Evolutionary conservation across 2,888 invertebrate genomes (phyloP).

Genomic region (Pyralis farinalis): DNA sequence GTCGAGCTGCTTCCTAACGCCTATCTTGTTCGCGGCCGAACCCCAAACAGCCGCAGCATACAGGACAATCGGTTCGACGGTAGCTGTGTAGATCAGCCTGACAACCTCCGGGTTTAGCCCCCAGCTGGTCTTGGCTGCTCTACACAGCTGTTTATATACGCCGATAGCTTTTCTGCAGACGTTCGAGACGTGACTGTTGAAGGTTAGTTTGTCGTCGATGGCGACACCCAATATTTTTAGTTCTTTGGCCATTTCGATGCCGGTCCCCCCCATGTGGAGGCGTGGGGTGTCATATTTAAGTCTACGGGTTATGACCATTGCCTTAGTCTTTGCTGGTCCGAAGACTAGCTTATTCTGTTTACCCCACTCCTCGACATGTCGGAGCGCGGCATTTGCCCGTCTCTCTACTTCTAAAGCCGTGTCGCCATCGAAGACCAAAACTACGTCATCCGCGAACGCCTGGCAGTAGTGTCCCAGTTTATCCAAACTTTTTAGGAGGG

Average conservation of each 20-base stretch:
- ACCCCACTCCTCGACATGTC: background rate
- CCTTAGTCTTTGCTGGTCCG: background rate
- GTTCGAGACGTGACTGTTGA: background rate
- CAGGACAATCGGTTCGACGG: background rate
- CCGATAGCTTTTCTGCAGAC: background rate
- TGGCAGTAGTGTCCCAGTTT: background rate
- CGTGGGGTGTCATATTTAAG: background rate
- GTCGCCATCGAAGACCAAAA: background rate
- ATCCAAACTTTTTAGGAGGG: background rate
- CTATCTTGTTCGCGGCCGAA: background rate
- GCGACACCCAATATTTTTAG: background rate
- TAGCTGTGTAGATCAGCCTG: background rate
- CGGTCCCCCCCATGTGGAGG: background rate
- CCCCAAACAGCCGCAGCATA: background rate
- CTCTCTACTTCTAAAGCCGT: background rate
- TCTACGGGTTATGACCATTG: background rate
- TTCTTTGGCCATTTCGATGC: background rate
- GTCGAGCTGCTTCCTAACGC: background rate
- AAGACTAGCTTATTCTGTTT: background rate
- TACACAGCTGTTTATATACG: background rate
- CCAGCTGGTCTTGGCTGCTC: background rate
- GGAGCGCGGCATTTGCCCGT: background rate
- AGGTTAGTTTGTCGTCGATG: conserved; percentile 11
- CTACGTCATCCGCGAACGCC: background rate
- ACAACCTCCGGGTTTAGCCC: background rate